Conservation (phyloP, 2,888 invertebrate species). For the Xanthorhoe spadicearia region DNA sequence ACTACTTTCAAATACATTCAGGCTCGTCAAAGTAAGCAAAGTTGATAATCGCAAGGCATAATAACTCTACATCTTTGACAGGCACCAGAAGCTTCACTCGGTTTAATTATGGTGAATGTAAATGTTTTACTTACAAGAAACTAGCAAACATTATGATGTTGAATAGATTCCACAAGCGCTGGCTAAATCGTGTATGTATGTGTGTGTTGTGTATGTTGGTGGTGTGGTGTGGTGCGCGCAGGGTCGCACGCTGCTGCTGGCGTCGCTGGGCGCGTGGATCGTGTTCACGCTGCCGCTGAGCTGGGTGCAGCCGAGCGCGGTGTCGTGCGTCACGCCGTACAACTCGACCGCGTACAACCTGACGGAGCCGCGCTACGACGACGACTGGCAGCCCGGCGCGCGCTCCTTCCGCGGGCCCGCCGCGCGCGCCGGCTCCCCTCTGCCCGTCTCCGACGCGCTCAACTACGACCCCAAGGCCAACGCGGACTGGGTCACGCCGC, state of each 20-base stretch:
- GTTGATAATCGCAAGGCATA: no score
- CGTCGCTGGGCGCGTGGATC: slow-evolving; percentile 97
- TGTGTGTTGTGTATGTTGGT: no score
- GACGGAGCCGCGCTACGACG: slow-evolving; percentile 84
- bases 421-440: slow-evolving; percentile 85
- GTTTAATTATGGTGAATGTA: no score
- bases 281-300: slow-evolving; percentile 98
- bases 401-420: slow-evolving; percentile 63
- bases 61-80: no score
- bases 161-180: no score
- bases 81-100: no score
- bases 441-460: slow-evolving; percentile 89
- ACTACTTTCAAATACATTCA: neutral
- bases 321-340: slow-evolving; percentile 90
- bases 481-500: slow-evolving; percentile 93
- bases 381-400: slow-evolving; percentile 57
- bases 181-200: neutral
- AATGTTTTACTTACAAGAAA: no score
- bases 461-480: slow-evolving; percentile 90
- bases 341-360: slow-evolving; percentile 86
- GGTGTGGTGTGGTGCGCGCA: no score
- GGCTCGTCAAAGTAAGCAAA: no score
- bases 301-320: slow-evolving; percentile 97
- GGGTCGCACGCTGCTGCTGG: slow-evolving; percentile 94
- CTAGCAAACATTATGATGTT: no score